Percentiles rank a stretch among this genome's conserved stretches.
phyloP scores from a whole-genome alignment of 2,888 invertebrate genomes.

The Mythimna impura region DNA sequence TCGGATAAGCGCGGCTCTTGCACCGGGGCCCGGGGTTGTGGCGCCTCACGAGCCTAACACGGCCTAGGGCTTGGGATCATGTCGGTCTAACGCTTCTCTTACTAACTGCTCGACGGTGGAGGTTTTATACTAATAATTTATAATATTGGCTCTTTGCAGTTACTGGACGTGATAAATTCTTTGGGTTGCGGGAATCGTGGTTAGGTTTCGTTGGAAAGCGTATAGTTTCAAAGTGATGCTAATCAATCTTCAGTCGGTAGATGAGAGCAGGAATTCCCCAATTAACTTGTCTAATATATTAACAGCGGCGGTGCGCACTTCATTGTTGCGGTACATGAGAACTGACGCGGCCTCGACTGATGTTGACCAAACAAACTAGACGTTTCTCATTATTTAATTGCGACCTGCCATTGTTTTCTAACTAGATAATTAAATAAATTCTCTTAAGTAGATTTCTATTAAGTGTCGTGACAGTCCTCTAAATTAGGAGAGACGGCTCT shows the following conservation, averaged over 20 bases:
- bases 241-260: slow-evolving; percentile 46
- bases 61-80: slow-evolving; percentile 74
- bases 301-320: slow-evolving; percentile 56
- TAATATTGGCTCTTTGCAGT: slow-evolving; percentile 64
- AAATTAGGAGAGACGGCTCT: slow-evolving; percentile 59
- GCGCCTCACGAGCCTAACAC: slow-evolving; percentile 79
- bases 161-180: slow-evolving; percentile 52
- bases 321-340: slow-evolving; percentile 80
- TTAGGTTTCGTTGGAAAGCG: slow-evolving; percentile 47
- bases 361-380: slow-evolving; percentile 81
- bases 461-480: slow-evolving; percentile 79
- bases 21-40: slow-evolving; percentile 79
- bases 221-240: slow-evolving; percentile 27
- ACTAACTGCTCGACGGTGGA: slow-evolving; percentile 66
- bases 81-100: slow-evolving; percentile 77
- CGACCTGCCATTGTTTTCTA: slow-evolving; percentile 83
- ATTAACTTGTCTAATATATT: slow-evolving; percentile 64
- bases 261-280: slow-evolving; percentile 59
- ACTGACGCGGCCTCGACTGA: slow-evolving; percentile 78
- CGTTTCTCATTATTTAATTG: slow-evolving; percentile 89
- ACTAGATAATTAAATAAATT: slow-evolving; percentile 84
- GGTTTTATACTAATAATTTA: slow-evolving; percentile 64
- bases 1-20: slow-evolving; percentile 87
- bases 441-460: slow-evolving; percentile 84
- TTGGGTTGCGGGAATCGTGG: slow-evolving; percentile 43